Conservation (phyloP, 2,888 invertebrate species). For the Drosophila paucipuncta region DNA sequence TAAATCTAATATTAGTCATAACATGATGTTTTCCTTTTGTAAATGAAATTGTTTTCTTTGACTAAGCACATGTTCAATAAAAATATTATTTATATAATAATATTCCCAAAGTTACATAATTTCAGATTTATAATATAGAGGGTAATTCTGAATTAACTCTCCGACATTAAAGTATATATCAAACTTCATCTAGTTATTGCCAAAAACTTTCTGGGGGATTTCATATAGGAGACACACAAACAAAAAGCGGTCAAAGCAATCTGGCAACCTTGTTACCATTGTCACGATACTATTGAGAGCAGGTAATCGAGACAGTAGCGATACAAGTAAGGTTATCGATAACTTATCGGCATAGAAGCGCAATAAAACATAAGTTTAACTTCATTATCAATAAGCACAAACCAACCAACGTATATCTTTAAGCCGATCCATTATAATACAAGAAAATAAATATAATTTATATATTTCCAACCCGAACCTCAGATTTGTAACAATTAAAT, state of each 20-base stretch:
- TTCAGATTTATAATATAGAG: not conserved
- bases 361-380: not conserved
- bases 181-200: not conserved
- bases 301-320: too few species aligned
- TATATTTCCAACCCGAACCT: not conserved
- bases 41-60: conserved; percentile 1
- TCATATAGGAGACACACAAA: too few species aligned
- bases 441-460: conserved; percentile 86
- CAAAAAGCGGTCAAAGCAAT: too few species aligned
- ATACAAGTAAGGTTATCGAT: too few species aligned
- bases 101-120: rapidly evolving
- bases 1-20: not conserved
- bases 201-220: not conserved
- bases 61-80: not conserved
- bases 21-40: too few species aligned
- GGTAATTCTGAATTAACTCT: not conserved
- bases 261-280: too few species aligned
- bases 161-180: not conserved
- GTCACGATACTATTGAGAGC: too few species aligned
- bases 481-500: conserved; percentile 11
- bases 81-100: not conserved
- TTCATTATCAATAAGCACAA: too few species aligned
- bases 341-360: too few species aligned
- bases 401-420: too few species aligned
- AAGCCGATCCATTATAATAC: too few species aligned